These are phyloP conservation scores for Phainopepla nitens DNA, from an alignment of 2,113 vertebrate genomes.

Conservation along the genomic window DNA sequence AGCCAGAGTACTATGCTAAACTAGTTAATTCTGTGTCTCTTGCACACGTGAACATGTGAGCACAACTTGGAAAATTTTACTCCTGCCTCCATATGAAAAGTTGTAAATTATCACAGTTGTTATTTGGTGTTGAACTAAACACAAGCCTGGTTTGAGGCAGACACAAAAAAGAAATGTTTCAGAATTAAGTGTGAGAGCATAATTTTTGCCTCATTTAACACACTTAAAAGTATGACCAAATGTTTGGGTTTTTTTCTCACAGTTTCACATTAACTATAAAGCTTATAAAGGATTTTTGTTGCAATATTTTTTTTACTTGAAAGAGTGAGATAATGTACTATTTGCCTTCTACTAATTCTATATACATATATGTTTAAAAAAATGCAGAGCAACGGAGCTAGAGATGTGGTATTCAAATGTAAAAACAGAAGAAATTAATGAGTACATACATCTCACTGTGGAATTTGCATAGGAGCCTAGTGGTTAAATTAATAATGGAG, in stretches of 20 bases:
- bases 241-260: neutral
- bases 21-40: neutral
- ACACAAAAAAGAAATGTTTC: neutral
- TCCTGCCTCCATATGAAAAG: neutral
- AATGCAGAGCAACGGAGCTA: neutral
- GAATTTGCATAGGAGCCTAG: neutral
- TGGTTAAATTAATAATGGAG: neutral
- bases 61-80: neutral
- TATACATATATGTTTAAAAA: neutral
- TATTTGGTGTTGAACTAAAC: neutral
- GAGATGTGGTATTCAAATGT: neutral
- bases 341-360: neutral
- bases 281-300: neutral
- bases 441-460: neutral
- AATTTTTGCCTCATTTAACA: neutral
- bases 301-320: accelerated
- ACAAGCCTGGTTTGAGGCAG: neutral
- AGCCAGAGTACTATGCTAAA: neutral
- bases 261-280: neutral
- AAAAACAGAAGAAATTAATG: neutral
- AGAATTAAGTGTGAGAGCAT: neutral
- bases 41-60: neutral
- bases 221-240: neutral
- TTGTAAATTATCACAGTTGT: neutral
- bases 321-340: neutral